Evolutionary conservation across 2,888 invertebrate genomes (phyloP).

Genomic region (Selenia dentaria): DNA sequence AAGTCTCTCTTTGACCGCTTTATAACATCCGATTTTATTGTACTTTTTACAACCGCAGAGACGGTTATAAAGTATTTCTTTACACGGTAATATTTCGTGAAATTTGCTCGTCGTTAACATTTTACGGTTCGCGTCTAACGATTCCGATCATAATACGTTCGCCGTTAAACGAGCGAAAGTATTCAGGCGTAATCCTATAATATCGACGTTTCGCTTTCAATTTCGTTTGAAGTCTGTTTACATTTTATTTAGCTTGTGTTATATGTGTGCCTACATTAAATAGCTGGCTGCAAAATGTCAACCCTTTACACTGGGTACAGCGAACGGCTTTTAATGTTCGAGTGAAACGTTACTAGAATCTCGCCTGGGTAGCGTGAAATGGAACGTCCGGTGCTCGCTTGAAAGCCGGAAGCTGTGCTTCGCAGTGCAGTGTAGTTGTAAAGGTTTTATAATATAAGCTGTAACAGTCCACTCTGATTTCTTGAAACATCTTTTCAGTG

Average conservation of each 20-base stretch:
- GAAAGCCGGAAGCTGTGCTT: conserved; percentile 7
- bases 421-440: not conserved
- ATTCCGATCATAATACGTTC: conserved; percentile 14
- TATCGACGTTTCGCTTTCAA: not conserved
- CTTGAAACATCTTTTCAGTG: too few species aligned
- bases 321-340: too few species aligned
- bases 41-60: conserved; percentile 18
- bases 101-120: conserved; percentile 11
- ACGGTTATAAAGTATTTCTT: conserved; percentile 11
- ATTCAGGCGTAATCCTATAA: conserved; percentile 9
- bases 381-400: not conserved
- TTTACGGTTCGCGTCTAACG: conserved; percentile 10
- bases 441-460: not conserved
- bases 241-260: not conserved
- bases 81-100: conserved; percentile 11
- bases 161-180: conserved; percentile 6
- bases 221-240: not conserved
- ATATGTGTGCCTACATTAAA: not conserved
- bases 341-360: not conserved
- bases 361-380: not conserved
- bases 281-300: not conserved
- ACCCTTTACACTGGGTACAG: too few species aligned
- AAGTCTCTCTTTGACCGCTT: conserved; percentile 14
- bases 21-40: conserved; percentile 10
- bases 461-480: not conserved